phyloP scores from a whole-genome alignment of 2,113 vertebrate species.

The Callipepla californica region DNA sequence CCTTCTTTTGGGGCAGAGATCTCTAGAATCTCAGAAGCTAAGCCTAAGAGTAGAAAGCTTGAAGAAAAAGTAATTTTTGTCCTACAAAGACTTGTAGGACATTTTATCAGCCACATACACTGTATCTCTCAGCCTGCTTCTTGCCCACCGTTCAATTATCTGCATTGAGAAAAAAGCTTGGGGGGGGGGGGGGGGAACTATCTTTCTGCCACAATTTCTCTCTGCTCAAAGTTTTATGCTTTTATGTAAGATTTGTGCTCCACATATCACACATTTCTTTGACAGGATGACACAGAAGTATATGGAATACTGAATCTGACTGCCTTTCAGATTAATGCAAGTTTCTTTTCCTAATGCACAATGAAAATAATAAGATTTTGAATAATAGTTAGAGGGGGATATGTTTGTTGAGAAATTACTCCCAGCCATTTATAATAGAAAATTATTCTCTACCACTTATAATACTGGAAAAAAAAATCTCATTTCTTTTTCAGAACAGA shows the following conservation, averaged over 20 bases:
- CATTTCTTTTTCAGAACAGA: conserved; percentile 29
- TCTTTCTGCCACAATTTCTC: background rate
- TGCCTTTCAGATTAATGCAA: background rate
- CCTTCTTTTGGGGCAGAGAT: background rate
- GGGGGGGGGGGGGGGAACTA: background rate
- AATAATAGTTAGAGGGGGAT: rapidly evolving
- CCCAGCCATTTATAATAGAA: background rate
- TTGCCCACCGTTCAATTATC: background rate
- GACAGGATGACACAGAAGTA: background rate
- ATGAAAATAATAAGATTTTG: background rate
- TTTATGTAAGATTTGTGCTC: background rate
- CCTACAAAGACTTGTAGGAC: background rate
- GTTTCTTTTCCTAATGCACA: background rate
- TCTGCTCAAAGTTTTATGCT: background rate
- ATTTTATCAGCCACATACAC: background rate
- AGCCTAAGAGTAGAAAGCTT: background rate
- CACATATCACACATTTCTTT: background rate
- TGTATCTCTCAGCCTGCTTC: background rate
- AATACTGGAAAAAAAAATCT: conserved; percentile 15
- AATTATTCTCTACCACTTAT: background rate
- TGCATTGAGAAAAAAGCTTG: background rate
- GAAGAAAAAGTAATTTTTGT: background rate
- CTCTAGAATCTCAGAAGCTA: background rate
- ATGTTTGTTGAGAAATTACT: background rate
- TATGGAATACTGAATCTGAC: background rate